Percentiles rank a stretch among this genome's conserved stretches.
Evolutionary conservation across 2,113 vertebrate genomes (phyloP).

Genomic region (Seriola rivoliana): DNA sequence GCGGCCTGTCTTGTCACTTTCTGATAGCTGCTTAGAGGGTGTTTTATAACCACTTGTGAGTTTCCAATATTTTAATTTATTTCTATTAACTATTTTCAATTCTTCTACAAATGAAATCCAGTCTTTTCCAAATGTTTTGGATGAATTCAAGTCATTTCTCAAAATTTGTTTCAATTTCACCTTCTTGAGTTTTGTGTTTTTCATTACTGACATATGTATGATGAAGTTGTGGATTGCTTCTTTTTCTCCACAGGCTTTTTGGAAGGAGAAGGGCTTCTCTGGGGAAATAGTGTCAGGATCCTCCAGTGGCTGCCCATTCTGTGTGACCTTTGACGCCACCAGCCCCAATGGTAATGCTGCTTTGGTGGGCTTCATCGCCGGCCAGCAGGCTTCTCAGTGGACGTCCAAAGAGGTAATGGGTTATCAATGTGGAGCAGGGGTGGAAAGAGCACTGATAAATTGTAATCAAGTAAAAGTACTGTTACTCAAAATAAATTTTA

Average conservation of each 20-base stretch:
- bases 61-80: too few relatives aligned
- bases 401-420: constrained; percentile 72
- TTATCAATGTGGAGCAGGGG: background rate
- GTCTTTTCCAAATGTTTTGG: too few relatives aligned
- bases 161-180: background rate
- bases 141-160: too few relatives aligned
- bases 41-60: too few relatives aligned
- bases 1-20: too few relatives aligned
- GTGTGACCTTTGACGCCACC: constrained; percentile 83
- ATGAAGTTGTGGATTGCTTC: constrained; percentile 11
- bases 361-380: constrained; percentile 82
- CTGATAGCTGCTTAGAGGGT: too few relatives aligned
- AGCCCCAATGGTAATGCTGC: constrained; percentile 78
- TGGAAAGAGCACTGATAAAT: too few relatives aligned
- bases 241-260: constrained; percentile 78
- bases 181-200: background rate
- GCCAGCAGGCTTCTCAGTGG: constrained; percentile 77
- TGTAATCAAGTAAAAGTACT: too few relatives aligned
- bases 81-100: too few relatives aligned
- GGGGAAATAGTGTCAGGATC: constrained; percentile 79
- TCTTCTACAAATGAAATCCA: too few relatives aligned
- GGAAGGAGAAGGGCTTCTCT: constrained; percentile 82
- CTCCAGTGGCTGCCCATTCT: constrained; percentile 73
- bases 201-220: background rate
- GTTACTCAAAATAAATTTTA: too few relatives aligned